A percentile compares a stretch with the other conserved stretches of the same genome.
phyloP scores from a whole-genome alignment of 2,797 vertebrate genomes.

The Melopsittacus undulatus region DNA sequence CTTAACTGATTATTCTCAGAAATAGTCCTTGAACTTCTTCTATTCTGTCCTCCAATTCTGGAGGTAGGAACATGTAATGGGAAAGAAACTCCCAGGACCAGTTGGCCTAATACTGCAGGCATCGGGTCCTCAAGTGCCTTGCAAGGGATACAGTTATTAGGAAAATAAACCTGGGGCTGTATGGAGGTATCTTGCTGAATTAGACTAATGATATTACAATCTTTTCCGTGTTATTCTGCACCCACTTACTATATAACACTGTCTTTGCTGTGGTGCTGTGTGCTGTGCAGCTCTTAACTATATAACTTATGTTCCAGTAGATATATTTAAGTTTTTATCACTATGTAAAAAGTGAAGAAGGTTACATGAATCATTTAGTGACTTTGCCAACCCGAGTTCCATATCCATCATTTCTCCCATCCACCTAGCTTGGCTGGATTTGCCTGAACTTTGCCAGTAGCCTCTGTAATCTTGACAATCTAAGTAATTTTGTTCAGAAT shows the following conservation, averaged over 20 bases:
- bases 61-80: not conserved
- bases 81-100: slow-evolving; percentile 20
- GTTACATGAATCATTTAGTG: not conserved
- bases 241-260: not conserved
- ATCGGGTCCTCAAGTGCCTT: not conserved
- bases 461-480: not conserved
- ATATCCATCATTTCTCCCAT: not conserved
- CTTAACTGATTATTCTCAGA: not conserved
- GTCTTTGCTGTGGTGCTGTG: not conserved
- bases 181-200: not conserved
- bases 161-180: not conserved
- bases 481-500: not conserved
- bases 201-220: too few relatives aligned
- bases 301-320: not conserved
- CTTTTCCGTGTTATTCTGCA: not conserved
- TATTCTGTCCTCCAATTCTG: not conserved
- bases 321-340: not conserved
- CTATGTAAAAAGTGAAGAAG: not conserved
- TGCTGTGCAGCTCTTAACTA: not conserved
- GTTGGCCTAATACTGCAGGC: not conserved
- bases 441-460: not conserved
- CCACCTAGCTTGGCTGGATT: not conserved
- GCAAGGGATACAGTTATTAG: too few relatives aligned
- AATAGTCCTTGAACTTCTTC: not conserved
- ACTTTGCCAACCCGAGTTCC: not conserved